Conservation (phyloP, 2,888 invertebrate species). For the Idaea dimidiata region DNA sequence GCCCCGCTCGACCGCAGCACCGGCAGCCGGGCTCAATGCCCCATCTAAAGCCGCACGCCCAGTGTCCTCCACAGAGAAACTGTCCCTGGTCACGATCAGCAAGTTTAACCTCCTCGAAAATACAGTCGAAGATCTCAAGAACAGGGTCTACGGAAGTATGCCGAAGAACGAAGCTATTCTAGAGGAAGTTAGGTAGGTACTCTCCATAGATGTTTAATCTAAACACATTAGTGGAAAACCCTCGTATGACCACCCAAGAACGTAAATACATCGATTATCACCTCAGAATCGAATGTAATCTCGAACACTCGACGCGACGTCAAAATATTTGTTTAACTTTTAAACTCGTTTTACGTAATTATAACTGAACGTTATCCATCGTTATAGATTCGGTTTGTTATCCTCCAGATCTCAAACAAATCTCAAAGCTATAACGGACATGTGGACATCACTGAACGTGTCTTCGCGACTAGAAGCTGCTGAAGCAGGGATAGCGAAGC, state of each 20-base stretch:
- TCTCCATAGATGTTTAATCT: neutral
- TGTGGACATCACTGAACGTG: slow-evolving; percentile 84
- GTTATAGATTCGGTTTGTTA: neutral
- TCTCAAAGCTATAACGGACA: slow-evolving; percentile 78
- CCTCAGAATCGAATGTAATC: neutral
- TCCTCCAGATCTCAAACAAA: slow-evolving; percentile 63
- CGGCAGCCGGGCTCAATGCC: slow-evolving; percentile 2
- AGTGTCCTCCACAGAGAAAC: slow-evolving; percentile 42
- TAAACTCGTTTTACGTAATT: too few species aligned
- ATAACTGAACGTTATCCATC: too few species aligned
- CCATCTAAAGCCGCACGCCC: slow-evolving; percentile 7
- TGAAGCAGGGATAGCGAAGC: slow-evolving; percentile 81
- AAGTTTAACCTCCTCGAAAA: slow-evolving; percentile 65
- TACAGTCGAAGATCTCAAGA: slow-evolving; percentile 59
- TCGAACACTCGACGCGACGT: neutral
- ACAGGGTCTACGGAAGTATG: slow-evolving; percentile 64
- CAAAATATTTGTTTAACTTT: neutral
- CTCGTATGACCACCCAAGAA: neutral
- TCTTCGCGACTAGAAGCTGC: slow-evolving; percentile 83
- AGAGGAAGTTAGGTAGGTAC: slow-evolving; percentile 62
- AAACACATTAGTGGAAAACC: neutral
- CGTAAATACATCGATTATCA: neutral
- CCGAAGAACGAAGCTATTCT: slow-evolving; percentile 67
- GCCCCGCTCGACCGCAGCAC: neutral
- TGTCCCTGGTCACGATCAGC: slow-evolving; percentile 70